These are phyloP conservation scores for Oncorhynchus gorbuscha DNA, from an alignment of 2,113 vertebrate species.

Conservation along the genomic window DNA sequence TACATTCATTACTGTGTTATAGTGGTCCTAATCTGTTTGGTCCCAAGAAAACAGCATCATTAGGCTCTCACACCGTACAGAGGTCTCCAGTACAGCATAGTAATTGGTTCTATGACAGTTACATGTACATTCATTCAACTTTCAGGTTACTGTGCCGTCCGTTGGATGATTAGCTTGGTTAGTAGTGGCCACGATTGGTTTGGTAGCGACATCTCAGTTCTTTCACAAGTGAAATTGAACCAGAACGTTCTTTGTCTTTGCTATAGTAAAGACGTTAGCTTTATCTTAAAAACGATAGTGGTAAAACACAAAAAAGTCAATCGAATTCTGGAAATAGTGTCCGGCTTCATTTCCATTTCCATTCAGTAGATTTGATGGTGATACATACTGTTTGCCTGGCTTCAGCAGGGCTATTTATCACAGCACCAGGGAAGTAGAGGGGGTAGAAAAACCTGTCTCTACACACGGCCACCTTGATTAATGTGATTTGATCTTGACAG, in stretches of 20 bases:
- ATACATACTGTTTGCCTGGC: constrained; percentile 70
- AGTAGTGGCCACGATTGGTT: background rate
- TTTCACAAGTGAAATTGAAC: background rate
- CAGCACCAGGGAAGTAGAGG: constrained; percentile 43
- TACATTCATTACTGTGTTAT: constrained; percentile 50
- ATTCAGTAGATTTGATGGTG: constrained; percentile 76
- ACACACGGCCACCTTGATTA: constrained; percentile 82
- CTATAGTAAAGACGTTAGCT: constrained; percentile 31
- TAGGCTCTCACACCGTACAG: constrained; percentile 40
- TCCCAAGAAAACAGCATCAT: constrained; percentile 47
- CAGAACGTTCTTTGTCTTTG: background rate
- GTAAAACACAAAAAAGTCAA: constrained; percentile 63
- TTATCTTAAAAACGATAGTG: constrained; percentile 55
- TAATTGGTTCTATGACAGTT: constrained; percentile 12
- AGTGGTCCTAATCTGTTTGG: constrained; percentile 56
- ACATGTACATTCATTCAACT: constrained; percentile 3
- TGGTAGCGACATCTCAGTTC: constrained; percentile 16
- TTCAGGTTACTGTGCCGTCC: constrained; percentile 28
- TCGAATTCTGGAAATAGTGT: constrained; percentile 65
- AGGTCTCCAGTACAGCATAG: constrained; percentile 26
- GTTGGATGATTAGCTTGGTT: background rate
- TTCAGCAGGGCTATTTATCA: constrained; percentile 76
- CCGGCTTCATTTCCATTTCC: constrained; percentile 65
- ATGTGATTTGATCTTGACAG: constrained; percentile 83
- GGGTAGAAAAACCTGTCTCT: constrained; percentile 57